Percentiles rank a stretch among this genome's conserved stretches.
Conservation (phyloP, 2,888 invertebrate genomes). For the Diaphora mendica region DNA sequence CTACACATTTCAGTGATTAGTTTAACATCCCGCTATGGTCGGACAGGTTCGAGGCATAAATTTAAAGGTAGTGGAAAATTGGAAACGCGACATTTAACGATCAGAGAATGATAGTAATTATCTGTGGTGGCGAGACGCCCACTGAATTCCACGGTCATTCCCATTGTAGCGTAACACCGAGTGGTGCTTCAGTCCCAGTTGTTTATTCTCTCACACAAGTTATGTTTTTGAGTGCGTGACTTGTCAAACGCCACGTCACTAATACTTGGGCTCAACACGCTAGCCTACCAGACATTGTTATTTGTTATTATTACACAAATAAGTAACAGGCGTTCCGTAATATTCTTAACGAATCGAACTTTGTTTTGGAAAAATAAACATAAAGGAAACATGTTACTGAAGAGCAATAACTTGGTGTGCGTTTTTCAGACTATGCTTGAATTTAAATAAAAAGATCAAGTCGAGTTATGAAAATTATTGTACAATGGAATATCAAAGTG, state of each 20-base stretch:
- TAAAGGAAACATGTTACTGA: not conserved
- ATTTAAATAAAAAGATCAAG: slow-evolving; percentile 9
- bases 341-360: slow-evolving; percentile 2
- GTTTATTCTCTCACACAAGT: slow-evolving; percentile 68
- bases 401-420: not conserved
- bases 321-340: not conserved
- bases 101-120: slow-evolving; percentile 62
- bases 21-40: slow-evolving; percentile 38
- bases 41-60: slow-evolving; percentile 39
- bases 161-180: slow-evolving; percentile 50
- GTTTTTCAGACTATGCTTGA: not conserved
- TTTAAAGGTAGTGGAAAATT: slow-evolving; percentile 47
- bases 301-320: slow-evolving; percentile 40
- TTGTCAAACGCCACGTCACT: slow-evolving; percentile 66
- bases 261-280: slow-evolving; percentile 47
- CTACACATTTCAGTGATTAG: slow-evolving; percentile 37
- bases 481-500: slow-evolving; percentile 46
- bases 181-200: slow-evolving; percentile 52
- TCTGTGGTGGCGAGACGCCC: slow-evolving; percentile 53
- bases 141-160: slow-evolving; percentile 57
- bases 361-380: not conserved
- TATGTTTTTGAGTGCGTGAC: slow-evolving; percentile 71
- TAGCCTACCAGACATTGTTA: slow-evolving; percentile 51
- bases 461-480: slow-evolving; percentile 25
- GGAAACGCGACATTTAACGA: slow-evolving; percentile 54